These are phyloP conservation scores for Phodopus roborovskii DNA, from an alignment of 2,113 vertebrate genomes.

Conservation along the genomic window DNA sequence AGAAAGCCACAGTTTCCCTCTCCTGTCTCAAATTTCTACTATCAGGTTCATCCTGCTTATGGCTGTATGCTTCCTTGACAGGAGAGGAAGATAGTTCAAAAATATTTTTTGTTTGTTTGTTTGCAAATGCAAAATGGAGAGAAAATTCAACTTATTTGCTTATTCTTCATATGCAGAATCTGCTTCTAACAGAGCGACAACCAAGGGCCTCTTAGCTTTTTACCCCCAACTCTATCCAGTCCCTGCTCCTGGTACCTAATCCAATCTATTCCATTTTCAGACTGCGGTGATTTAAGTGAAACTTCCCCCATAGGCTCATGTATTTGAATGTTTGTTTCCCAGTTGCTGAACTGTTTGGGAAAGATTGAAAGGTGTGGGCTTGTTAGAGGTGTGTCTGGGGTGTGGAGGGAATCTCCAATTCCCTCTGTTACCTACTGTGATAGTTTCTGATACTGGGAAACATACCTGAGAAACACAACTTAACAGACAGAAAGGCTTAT, in stretches of 20 bases:
- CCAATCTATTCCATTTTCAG: background rate
- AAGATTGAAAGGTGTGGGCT: background rate
- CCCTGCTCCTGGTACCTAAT: background rate
- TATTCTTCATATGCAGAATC: background rate
- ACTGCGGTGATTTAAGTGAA: background rate
- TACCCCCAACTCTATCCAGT: background rate
- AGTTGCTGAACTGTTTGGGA: background rate
- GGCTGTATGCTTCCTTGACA: constrained; percentile 58
- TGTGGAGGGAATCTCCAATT: background rate
- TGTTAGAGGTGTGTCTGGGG: background rate
- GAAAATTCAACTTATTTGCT: background rate
- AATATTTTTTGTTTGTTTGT: constrained; percentile 51
- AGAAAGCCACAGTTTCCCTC: constrained; percentile 64
- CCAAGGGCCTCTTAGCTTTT: background rate
- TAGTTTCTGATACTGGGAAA: background rate
- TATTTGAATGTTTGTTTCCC: background rate
- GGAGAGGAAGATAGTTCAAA: background rate
- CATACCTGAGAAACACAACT: no score
- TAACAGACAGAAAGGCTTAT: background rate
- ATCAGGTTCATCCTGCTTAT: constrained; percentile 16
- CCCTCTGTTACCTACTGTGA: background rate
- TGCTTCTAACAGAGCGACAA: background rate
- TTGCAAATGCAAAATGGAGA: constrained; percentile 18
- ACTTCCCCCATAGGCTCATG: background rate
- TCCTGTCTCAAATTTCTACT: constrained; percentile 24